Evolutionary conservation across 2,888 invertebrate species (phyloP).

Genomic region (Polylopha cassiicola): DNA sequence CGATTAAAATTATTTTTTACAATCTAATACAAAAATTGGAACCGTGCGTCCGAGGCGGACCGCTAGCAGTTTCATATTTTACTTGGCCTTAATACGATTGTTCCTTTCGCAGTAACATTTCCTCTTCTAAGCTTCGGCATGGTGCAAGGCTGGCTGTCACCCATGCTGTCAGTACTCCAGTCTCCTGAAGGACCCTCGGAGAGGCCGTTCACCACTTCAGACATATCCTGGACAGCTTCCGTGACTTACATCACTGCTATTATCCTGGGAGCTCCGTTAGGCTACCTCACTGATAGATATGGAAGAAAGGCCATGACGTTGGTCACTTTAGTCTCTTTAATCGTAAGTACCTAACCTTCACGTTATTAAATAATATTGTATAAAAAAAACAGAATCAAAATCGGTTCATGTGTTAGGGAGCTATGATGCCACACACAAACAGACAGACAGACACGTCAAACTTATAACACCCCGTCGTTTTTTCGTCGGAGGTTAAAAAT

Average conservation of each 20-base stretch:
- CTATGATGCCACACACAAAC: too few species aligned
- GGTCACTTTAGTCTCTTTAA: conserved; percentile 56
- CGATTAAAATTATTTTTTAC: too few species aligned
- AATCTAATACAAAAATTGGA: too few species aligned
- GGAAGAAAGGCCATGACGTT: conserved; percentile 67
- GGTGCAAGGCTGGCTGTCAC: conserved; percentile 70
- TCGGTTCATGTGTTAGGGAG: too few species aligned
- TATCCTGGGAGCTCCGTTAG: conserved; percentile 65
- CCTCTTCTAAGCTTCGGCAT: conserved; percentile 67
- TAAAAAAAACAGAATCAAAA: too few species aligned
- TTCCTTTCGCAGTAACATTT: conserved; percentile 53
- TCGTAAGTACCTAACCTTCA: conserved; percentile 48
- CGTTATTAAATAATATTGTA: not conserved
- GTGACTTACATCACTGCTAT: conserved; percentile 71
- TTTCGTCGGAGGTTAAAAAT: too few species aligned
- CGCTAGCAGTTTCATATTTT: too few species aligned
- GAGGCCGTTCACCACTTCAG: conserved; percentile 48
- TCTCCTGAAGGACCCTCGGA: conserved; percentile 51
- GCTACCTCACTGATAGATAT: conserved; percentile 60
- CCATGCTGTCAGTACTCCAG: conserved; percentile 64
- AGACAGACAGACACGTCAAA: too few species aligned
- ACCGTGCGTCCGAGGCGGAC: too few species aligned
- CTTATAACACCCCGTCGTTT: too few species aligned
- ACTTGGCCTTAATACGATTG: not conserved
- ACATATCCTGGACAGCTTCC: conserved; percentile 66